Conservation (phyloP, 2,888 invertebrate genomes). For the Phytoseiulus persimilis region DNA sequence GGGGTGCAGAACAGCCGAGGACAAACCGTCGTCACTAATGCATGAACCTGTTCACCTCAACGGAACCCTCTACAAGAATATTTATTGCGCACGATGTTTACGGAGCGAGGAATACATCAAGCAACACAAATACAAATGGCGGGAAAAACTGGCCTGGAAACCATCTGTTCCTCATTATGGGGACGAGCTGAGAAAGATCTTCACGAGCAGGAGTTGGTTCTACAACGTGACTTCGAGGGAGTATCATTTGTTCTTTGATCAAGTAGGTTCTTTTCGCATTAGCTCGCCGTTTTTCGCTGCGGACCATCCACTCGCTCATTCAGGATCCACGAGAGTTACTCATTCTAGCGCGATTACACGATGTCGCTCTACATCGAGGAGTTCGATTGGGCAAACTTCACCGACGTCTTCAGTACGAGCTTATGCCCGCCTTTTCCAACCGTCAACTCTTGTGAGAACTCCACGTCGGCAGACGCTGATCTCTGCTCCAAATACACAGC, state of each 20-base stretch:
- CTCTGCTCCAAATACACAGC: slow-evolving; percentile 26
- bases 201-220: not conserved
- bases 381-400: slow-evolving; percentile 25
- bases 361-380: slow-evolving; percentile 5
- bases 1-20: not conserved
- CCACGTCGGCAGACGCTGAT: not conserved
- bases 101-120: not conserved
- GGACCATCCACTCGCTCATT: no score
- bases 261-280: not conserved
- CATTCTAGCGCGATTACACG: not conserved
- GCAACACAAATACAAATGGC: not conserved
- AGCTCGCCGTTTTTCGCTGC: no score
- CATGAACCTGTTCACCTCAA: slow-evolving; percentile 16
- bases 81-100: not conserved
- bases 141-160: not conserved
- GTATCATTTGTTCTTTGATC: not conserved
- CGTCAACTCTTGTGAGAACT: not conserved
- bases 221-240: slow-evolving; percentile 8
- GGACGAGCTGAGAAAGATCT: not conserved
- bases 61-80: not conserved
- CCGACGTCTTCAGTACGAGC: slow-evolving; percentile 21
- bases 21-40: slow-evolving; percentile 9
- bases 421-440: slow-evolving; percentile 30
- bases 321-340: not conserved
- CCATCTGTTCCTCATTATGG: not conserved